phyloP scores from a whole-genome alignment of 92 coral and sea anemone genomes.

The Parazoanthus darwini region DNA sequence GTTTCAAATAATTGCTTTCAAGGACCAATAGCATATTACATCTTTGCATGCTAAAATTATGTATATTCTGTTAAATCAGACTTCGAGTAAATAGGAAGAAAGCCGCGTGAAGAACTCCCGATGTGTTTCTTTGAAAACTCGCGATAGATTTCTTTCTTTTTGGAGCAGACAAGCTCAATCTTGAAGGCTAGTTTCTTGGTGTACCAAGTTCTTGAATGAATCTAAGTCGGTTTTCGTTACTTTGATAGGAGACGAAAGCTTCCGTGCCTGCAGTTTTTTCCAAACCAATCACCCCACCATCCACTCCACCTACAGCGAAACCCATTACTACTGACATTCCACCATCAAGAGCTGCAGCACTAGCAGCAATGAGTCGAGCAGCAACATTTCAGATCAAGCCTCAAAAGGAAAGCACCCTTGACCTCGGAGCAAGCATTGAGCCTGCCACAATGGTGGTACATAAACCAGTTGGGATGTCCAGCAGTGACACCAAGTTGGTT shows the following conservation, averaged over 20 bases:
- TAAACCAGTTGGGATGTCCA: slow-evolving; percentile 15
- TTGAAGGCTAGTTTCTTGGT: too few relatives aligned
- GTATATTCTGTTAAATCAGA: too few relatives aligned
- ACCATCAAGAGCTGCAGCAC: slow-evolving; percentile 26
- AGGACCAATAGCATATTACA: too few relatives aligned
- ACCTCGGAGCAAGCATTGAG: slow-evolving; percentile 42
- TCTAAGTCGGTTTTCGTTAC: not conserved
- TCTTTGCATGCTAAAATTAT: too few relatives aligned
- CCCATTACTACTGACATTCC: slow-evolving; percentile 15
- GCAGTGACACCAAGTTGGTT: not conserved
- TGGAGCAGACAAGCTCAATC: too few relatives aligned
- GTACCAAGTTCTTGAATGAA: not conserved
- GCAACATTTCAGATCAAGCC: slow-evolving; percentile 5
- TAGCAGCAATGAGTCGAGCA: slow-evolving; percentile 30
- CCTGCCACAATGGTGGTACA: slow-evolving; percentile 40
- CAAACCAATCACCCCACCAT: slow-evolving; percentile 12
- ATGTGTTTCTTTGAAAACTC: too few relatives aligned
- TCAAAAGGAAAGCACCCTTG: slow-evolving; percentile 27
- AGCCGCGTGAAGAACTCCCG: too few relatives aligned
- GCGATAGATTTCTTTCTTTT: too few relatives aligned
- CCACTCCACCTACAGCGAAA: slow-evolving; percentile 12
- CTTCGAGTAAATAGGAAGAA: too few relatives aligned
- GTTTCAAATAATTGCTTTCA: too few relatives aligned
- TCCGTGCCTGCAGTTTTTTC: slow-evolving; percentile 15
- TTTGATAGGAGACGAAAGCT: not conserved